Conservation (phyloP, 2,888 invertebrate species). For the Xanthorhoe spadicearia region DNA sequence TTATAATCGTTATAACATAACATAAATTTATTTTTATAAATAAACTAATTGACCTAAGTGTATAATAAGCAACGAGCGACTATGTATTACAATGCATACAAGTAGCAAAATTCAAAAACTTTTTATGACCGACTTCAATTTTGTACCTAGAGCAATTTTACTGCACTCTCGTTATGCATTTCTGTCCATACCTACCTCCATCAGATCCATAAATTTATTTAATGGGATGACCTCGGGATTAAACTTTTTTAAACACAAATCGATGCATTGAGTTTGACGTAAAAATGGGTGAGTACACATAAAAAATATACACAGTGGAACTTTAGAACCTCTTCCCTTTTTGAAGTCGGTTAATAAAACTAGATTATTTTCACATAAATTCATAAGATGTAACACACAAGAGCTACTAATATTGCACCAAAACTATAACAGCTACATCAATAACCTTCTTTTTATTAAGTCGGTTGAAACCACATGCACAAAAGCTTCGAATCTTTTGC, state of each 20-base stretch:
- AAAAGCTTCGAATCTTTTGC: not conserved
- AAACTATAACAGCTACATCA: not conserved
- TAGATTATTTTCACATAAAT: not conserved
- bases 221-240: too few species aligned
- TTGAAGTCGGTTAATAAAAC: too few species aligned
- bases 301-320: too few species aligned
- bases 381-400: constrained; percentile 1
- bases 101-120: too few species aligned
- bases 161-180: too few species aligned
- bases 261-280: too few species aligned
- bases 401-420: constrained; percentile 2
- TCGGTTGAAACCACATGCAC: constrained; percentile 2
- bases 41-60: not conserved
- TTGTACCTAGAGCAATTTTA: not conserved
- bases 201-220: too few species aligned
- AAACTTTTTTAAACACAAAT: too few species aligned
- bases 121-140: too few species aligned
- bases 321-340: too few species aligned
- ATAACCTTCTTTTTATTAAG: constrained; percentile 4
- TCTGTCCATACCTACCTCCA: too few species aligned
- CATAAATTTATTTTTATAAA: not conserved
- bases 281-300: too few species aligned
- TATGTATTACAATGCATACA: not conserved
- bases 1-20: constrained; percentile 17
- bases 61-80: not conserved